A percentile compares a stretch with the other conserved stretches of the same genome.
phyloP scores from a whole-genome alignment of 2,113 vertebrate genomes.

The Myotis davidii region DNA sequence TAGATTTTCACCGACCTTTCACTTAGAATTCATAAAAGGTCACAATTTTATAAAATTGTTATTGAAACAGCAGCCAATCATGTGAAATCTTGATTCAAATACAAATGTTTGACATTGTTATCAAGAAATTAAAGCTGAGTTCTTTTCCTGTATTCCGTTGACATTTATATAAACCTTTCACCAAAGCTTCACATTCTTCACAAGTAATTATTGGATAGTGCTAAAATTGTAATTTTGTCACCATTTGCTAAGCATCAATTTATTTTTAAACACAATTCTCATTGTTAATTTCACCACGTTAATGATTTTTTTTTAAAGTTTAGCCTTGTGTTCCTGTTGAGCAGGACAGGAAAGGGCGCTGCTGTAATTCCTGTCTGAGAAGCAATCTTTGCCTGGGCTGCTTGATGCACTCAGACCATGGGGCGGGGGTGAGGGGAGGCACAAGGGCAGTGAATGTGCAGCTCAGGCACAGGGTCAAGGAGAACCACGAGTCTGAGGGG shows the following conservation, averaged over 20 bases:
- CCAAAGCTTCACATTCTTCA: not conserved
- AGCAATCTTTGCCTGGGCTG: not conserved
- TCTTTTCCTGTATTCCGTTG: not conserved
- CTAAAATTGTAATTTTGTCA: not conserved
- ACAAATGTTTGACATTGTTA: not conserved
- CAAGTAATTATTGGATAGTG: not conserved
- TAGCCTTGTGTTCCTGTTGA: not conserved
- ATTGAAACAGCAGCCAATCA: conserved; percentile 1
- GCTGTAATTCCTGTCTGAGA: not conserved
- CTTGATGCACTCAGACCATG: accelerated
- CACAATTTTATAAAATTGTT: not conserved
- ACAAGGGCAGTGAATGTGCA: too few relatives aligned
- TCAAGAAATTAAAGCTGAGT: not conserved
- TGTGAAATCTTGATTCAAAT: not conserved
- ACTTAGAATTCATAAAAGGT: not conserved
- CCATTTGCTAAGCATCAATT: not conserved
- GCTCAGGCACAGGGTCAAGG: not conserved
- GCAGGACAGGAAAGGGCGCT: not conserved
- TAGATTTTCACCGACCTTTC: conserved; percentile 28
- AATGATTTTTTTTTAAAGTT: not conserved
- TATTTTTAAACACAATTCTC: not conserved
- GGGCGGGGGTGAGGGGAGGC: accelerated
- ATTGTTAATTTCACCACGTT: not conserved
- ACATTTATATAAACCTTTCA: not conserved
- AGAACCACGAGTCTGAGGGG: not conserved